Percentiles rank a stretch among this genome's conserved stretches.
These are phyloP conservation scores for Austrofundulus limnaeus DNA, from an alignment of 2,113 vertebrate genomes.

Conservation along the genomic window DNA sequence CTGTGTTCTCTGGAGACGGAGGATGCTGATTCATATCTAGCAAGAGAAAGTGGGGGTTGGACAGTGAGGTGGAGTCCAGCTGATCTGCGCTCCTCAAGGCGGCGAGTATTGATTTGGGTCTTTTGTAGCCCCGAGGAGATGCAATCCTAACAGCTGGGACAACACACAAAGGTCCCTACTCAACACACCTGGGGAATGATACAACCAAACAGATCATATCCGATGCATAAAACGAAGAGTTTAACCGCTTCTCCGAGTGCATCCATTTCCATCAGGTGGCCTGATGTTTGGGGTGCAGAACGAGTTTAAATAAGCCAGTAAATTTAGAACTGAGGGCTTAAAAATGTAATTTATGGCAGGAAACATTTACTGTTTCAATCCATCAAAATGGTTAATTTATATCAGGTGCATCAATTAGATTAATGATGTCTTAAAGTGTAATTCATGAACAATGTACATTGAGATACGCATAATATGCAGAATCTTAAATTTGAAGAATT, in stretches of 20 bases:
- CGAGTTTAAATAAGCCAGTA: neutral
- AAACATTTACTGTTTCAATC: neutral
- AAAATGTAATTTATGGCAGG: neutral
- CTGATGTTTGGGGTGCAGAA: constrained; percentile 4
- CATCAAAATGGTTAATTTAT: constrained; percentile 8
- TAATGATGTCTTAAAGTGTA: constrained; percentile 7
- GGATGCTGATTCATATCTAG: constrained; percentile 72
- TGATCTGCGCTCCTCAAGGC: constrained; percentile 64
- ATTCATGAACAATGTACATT: neutral
- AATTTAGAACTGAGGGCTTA: neutral
- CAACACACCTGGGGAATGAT: constrained; percentile 40
- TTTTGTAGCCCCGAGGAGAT: constrained; percentile 62
- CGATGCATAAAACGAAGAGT: constrained; percentile 19
- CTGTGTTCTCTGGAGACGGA: constrained; percentile 53
- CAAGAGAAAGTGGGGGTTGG: constrained; percentile 43
- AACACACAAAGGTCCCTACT: constrained; percentile 49
- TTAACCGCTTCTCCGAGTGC: constrained; percentile 5
- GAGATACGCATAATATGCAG: neutral
- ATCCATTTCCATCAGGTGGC: constrained; percentile 19
- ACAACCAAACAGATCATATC: constrained; percentile 8
- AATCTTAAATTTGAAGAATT: too few relatives aligned
- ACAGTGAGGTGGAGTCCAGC: constrained; percentile 58
- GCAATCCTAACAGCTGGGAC: constrained; percentile 65
- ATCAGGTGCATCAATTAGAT: constrained; percentile 34
- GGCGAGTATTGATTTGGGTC: constrained; percentile 71